Conservation (phyloP, 2,113 vertebrate species). For the Thomomys bottae region DNA sequence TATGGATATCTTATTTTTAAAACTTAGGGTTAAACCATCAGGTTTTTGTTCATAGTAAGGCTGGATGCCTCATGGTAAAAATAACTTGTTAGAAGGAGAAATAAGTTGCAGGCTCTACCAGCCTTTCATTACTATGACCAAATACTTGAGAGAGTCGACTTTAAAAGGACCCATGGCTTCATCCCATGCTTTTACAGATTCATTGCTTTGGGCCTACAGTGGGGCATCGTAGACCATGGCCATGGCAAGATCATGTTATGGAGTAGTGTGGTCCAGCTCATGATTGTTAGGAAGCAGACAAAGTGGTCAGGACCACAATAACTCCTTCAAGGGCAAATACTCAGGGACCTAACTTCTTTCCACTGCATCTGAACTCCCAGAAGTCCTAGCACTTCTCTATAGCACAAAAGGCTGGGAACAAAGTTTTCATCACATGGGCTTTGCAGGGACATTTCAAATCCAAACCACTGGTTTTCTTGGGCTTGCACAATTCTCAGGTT, state of each 20-base stretch:
- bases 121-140: not conserved
- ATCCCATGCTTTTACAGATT: too few species aligned
- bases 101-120: not conserved
- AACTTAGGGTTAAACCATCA: not conserved
- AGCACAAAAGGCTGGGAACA: too few species aligned
- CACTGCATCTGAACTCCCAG: not conserved
- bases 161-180: not conserved
- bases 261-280: not conserved
- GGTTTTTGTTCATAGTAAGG: not conserved
- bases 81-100: not conserved
- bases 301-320: not conserved
- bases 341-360: not conserved
- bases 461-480: not conserved
- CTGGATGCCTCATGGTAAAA: slow-evolving; percentile 13
- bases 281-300: not conserved
- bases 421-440: not conserved
- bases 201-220: not conserved
- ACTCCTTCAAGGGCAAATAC: not conserved
- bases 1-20: not conserved
- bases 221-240: not conserved
- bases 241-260: too few species aligned
- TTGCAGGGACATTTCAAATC: not conserved
- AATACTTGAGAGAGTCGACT: not conserved
- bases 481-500: not conserved
- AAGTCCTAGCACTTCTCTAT: not conserved